Base-by-base conservation (phyloP, 1,140 invertebrate genomes). In the Drosophila busckii region DNA sequence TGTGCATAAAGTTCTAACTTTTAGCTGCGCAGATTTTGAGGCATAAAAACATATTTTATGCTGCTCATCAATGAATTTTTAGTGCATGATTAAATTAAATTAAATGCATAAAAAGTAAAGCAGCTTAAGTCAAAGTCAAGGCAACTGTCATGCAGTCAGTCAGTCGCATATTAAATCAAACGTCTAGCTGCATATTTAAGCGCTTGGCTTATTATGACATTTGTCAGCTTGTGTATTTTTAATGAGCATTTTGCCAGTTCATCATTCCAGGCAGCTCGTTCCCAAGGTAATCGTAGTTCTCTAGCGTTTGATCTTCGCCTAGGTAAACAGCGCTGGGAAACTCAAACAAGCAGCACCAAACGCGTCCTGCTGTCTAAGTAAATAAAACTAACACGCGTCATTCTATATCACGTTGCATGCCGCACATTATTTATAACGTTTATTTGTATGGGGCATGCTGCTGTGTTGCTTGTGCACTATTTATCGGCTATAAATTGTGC, bases 401-500 rank as follows among this genome's bases (percentile, higher is more conserved):
- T 46, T 38, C 23, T 54, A 38, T 35, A 12, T 15, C 8, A 10
- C 25, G 49, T 37, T 50, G 50, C 31, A 44, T 63, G 28, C 20
- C 41, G 45, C 59, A 45, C 70, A 63, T 71, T 64, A 80, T 78
- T 80, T 68, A 71, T 80, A 60, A n/a, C n/a, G n/a, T n/a, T n/a
- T 55, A 68, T 37, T 50, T 35, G 50, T 28, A 52, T 26, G 23
- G 20, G 9, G 19, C 19, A 7, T 17, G 17, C 37, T 31, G 16
- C 25, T 63, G 34, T 53, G 10, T 29, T 17, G 34, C 31, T 44
- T 45, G n/a, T 61, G 32, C 64, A 66, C 54, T 62, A 22, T 55
- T 68, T 49, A 22, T 42, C 42, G 17, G 42, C 35, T 50, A 76
- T 67, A 67, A 41, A 55, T 53, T 56, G 25, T 53, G 75, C 38